phyloP scores from a whole-genome alignment of 2,113 vertebrate genomes.

The Sigmodon hispidus region DNA sequence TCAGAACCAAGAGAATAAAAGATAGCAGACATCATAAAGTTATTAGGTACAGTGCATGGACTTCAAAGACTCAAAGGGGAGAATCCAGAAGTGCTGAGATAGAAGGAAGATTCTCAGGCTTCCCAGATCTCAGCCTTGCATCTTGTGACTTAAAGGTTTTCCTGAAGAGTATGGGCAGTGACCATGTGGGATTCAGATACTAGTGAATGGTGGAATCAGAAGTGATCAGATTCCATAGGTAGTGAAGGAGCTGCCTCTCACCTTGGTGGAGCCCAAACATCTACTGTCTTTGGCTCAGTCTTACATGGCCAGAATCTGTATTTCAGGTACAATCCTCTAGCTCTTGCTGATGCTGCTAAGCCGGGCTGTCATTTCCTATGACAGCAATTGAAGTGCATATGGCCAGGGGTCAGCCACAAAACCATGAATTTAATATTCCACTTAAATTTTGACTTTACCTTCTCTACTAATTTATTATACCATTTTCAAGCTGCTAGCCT shows the following conservation, averaged over 20 bases:
- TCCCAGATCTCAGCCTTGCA: background rate
- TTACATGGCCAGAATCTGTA: background rate
- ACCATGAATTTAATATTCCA: background rate
- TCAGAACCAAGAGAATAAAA: background rate
- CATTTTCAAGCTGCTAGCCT: slow-evolving; percentile 17
- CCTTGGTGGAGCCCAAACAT: background rate
- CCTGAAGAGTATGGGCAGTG: background rate
- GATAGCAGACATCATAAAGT: background rate
- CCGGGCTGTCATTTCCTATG: background rate
- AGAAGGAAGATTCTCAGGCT: background rate
- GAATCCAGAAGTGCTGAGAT: no score
- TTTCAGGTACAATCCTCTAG: background rate
- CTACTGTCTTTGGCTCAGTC: background rate
- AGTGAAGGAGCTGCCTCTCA: background rate
- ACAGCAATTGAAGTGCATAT: background rate
- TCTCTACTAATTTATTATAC: slow-evolving; percentile 5
- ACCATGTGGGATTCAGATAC: no score
- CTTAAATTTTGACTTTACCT: background rate
- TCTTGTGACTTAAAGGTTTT: background rate
- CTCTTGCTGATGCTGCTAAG: background rate
- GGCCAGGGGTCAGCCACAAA: background rate
- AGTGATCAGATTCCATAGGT: background rate
- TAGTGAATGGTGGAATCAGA: background rate
- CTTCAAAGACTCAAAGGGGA: background rate
- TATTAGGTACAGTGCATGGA: background rate